Conservation (phyloP, 2,888 invertebrate species). For the Chalcosyrphus nemorum region DNA sequence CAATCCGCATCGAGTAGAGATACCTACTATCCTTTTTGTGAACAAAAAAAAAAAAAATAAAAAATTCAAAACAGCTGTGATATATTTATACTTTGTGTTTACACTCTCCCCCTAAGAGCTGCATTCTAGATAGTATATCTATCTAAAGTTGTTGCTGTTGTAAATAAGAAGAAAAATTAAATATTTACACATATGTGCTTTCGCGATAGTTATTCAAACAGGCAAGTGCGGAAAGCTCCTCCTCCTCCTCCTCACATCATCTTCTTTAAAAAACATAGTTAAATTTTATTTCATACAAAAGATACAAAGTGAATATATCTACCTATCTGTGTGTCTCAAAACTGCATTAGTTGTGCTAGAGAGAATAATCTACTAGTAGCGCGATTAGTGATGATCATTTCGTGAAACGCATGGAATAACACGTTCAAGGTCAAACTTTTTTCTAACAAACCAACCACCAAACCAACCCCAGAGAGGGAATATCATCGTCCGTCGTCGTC, state of each 20-base stretch:
- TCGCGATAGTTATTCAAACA: constrained; percentile 32
- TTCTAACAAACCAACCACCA: too few species aligned
- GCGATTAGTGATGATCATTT: constrained; percentile 64
- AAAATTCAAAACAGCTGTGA: constrained; percentile 61
- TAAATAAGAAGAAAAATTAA: constrained; percentile 3
- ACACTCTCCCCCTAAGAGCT: constrained; percentile 21
- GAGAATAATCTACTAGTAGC: constrained; percentile 14
- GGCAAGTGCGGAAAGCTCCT: constrained; percentile 34
- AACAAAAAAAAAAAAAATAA: constrained; percentile 1
- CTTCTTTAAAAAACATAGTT: constrained; percentile 24
- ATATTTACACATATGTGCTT: constrained; percentile 35
- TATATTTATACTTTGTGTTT: constrained; percentile 50
- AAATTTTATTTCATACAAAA: constrained; percentile 33
- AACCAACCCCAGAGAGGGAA: constrained; percentile 71
- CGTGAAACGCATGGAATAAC: constrained; percentile 78
- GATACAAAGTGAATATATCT: constrained; percentile 10
- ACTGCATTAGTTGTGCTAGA: constrained; percentile 50
- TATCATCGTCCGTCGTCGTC: constrained; percentile 17
- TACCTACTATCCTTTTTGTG: not conserved
- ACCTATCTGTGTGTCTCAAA: constrained; percentile 31
- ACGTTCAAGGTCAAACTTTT: constrained; percentile 81
- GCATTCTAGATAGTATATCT: constrained; percentile 47
- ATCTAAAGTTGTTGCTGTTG: constrained; percentile 7
- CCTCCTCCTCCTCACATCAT: constrained; percentile 20
- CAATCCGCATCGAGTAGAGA: not conserved